Evolutionary conservation across 2,797 vertebrate genomes (phyloP).

Genomic region (Myotis vivesi): DNA sequence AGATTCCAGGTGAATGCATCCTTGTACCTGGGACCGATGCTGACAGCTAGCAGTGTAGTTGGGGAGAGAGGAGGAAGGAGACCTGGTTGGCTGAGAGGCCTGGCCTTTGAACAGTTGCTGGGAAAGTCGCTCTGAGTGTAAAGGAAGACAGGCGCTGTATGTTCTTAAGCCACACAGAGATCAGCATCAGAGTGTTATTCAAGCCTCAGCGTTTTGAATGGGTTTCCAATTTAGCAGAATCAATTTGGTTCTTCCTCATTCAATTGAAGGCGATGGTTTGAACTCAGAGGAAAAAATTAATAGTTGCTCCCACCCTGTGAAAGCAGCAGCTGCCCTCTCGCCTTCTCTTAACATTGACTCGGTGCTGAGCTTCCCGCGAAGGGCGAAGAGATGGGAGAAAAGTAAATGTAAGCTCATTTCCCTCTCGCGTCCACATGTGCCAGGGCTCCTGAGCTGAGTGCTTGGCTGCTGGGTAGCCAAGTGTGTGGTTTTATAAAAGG

Average conservation of each 20-base stretch:
- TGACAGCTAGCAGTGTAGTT: neutral
- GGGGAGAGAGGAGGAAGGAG: neutral
- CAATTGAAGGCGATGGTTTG: conserved; percentile 40
- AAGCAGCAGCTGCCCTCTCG: neutral
- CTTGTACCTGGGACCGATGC: neutral
- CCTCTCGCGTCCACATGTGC: conserved; percentile 61
- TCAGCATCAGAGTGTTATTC: neutral
- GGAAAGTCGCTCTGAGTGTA: neutral
- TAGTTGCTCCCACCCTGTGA: neutral
- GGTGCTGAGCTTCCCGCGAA: neutral
- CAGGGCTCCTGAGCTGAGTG: conserved; percentile 6
- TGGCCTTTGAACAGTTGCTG: neutral
- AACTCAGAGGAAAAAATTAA: conserved; percentile 48
- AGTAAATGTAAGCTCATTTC: neutral
- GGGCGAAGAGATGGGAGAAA: conserved; percentile 25
- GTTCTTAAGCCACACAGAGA: neutral
- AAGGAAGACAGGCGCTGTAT: neutral
- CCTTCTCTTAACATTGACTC: neutral
- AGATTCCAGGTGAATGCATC: neutral
- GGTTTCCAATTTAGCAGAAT: conserved; percentile 58
- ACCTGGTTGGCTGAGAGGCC: accelerated
- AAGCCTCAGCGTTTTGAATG: conserved; percentile 28
- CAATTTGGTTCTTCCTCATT: conserved; percentile 59
- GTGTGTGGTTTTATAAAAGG: neutral
- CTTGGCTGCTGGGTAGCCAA: neutral